A percentile compares a stretch with the other conserved stretches of the same genome.
Evolutionary conservation across 2,888 invertebrate genomes (phyloP).

Genomic region (Drosophila longiperda): DNA sequence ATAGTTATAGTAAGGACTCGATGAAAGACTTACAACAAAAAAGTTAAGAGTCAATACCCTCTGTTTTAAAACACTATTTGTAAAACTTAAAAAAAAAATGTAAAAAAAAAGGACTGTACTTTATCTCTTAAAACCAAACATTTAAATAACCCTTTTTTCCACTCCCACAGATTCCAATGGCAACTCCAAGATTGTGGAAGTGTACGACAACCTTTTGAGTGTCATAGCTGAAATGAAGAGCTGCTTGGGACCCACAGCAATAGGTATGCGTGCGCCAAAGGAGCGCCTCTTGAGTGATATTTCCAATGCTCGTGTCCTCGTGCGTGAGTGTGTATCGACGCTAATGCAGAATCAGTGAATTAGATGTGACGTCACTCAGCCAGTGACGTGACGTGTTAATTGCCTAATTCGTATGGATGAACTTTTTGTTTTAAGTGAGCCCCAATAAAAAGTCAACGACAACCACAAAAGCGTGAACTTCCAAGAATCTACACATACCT

Average conservation of each 20-base stretch:
- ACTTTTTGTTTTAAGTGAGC: conserved; percentile 18
- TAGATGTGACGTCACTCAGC: conserved; percentile 45
- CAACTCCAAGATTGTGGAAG: conserved; percentile 31
- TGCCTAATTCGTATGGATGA: conserved; percentile 26
- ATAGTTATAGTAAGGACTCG: too few species aligned
- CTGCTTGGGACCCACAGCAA: conserved; percentile 45
- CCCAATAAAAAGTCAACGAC: conserved; percentile 41
- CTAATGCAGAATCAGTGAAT: conserved; percentile 41
- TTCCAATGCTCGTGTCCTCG: conserved; percentile 59
- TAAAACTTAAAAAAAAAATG: too few species aligned
- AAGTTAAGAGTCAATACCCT: too few species aligned
- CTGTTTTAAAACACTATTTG: too few species aligned
- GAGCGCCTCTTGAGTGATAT: conserved; percentile 67
- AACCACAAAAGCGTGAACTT: conserved; percentile 16
- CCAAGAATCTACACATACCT: conserved; percentile 25
- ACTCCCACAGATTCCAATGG: conserved; percentile 11
- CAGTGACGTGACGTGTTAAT: conserved; percentile 32
- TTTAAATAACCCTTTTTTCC: not conserved
- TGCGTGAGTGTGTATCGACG: conserved; percentile 56
- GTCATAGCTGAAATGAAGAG: conserved; percentile 49
- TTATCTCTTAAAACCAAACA: not conserved
- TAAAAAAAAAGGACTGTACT: not conserved
- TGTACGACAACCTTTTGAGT: conserved; percentile 46
- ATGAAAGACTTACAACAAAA: too few species aligned
- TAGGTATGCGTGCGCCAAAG: conserved; percentile 64